Conservation (phyloP, 2,888 invertebrate genomes). For the Tholera decimalis region DNA sequence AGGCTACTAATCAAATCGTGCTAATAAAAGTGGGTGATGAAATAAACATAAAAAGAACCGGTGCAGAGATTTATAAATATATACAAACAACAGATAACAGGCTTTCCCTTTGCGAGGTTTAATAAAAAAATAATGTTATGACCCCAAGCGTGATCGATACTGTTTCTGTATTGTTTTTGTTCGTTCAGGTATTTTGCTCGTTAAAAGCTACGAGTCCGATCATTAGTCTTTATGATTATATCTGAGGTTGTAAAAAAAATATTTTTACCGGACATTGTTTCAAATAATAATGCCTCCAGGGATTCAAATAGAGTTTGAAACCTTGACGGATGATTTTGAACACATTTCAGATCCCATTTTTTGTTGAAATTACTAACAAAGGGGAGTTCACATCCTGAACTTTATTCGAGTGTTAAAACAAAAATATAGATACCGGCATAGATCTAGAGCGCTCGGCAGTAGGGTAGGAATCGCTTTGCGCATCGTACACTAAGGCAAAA, state of each 20-base stretch:
- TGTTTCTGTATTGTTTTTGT: slow-evolving; percentile 47
- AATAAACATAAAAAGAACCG: slow-evolving; percentile 31
- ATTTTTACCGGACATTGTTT: slow-evolving; percentile 42
- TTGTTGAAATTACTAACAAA: slow-evolving; percentile 69
- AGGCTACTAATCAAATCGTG: slow-evolving; percentile 23
- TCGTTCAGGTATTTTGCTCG: slow-evolving; percentile 47
- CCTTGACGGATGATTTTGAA: slow-evolving; percentile 62
- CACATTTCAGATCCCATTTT: slow-evolving; percentile 73
- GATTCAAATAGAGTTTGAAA: slow-evolving; percentile 70
- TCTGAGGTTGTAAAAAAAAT: slow-evolving; percentile 46
- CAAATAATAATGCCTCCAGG: slow-evolving; percentile 52
- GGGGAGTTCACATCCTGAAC: slow-evolving; percentile 62
- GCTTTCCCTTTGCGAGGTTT: slow-evolving; percentile 23
- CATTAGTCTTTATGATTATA: slow-evolving; percentile 56
- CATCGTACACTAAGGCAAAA: too few species aligned
- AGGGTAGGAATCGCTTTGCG: too few species aligned
- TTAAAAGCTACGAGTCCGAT: slow-evolving; percentile 45
- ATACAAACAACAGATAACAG: slow-evolving; percentile 24
- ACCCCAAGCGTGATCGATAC: slow-evolving; percentile 33
- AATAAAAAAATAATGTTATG: slow-evolving; percentile 39
- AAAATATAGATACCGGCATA: too few species aligned
- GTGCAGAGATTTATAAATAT: slow-evolving; percentile 16
- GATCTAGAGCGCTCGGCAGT: too few species aligned
- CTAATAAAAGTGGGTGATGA: slow-evolving; percentile 20
- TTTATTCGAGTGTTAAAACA: slow-evolving; percentile 68